These are phyloP conservation scores for Diceros bicornis DNA, from an alignment of 2,797 vertebrate genomes.

Conservation along the genomic window DNA sequence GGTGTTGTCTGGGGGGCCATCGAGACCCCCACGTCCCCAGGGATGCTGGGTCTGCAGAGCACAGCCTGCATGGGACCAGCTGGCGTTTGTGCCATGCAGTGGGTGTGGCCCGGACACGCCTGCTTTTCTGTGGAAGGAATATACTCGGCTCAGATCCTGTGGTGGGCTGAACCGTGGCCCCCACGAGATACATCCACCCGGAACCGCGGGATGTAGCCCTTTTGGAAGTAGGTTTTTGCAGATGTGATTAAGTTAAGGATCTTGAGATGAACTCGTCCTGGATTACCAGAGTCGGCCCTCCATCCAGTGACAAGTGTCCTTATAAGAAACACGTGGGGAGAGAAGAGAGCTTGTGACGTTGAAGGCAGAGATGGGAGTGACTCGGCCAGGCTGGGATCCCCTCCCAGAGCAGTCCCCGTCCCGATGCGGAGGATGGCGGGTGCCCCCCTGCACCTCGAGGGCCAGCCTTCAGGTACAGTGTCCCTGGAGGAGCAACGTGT, in stretches of 20 bases:
- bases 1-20: neutral
- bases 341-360: no score
- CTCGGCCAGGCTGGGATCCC: neutral
- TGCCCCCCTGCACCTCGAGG: neutral
- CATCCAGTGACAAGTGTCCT: neutral
- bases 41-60: neutral
- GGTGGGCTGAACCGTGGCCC: neutral
- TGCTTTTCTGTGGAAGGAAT: neutral
- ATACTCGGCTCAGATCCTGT: neutral
- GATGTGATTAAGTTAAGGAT: neutral
- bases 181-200: neutral
- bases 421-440: neutral
- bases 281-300: neutral
- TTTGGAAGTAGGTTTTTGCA: neutral
- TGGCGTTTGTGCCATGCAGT: neutral
- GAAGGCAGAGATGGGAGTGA: neutral
- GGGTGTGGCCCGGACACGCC: rapidly evolving
- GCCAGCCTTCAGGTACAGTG: neutral
- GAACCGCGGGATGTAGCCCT: neutral
- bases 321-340: neutral
- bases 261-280: neutral
- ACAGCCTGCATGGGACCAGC: neutral
- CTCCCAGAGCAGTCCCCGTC: neutral
- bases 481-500: neutral
- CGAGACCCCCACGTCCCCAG: rapidly evolving